These are phyloP conservation scores for Sitophilus oryzae DNA, from an alignment of 1,140 invertebrate species.

Conservation along the genomic window DNA sequence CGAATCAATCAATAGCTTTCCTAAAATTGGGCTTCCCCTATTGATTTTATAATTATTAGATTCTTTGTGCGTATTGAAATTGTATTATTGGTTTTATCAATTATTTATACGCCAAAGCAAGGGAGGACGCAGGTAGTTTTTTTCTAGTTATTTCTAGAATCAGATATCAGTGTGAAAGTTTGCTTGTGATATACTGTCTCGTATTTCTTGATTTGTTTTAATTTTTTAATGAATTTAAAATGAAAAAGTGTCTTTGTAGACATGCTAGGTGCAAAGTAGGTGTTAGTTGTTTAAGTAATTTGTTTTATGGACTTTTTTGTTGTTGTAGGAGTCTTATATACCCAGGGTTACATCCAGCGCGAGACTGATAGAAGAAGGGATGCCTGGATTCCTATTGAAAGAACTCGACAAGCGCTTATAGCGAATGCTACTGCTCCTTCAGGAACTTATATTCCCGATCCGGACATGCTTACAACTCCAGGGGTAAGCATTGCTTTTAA, in stretches of 20 bases:
- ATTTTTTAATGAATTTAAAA: no score
- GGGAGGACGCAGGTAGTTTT: not conserved
- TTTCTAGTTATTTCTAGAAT: no score
- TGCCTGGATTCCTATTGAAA: constrained; percentile 69
- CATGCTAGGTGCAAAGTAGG: not conserved
- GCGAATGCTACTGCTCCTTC: constrained; percentile 56
- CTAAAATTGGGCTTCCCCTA: constrained; percentile 20
- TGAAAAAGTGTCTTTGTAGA: not conserved
- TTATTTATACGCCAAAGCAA: not conserved
- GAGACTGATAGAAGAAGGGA: constrained; percentile 62
- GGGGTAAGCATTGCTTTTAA: constrained; percentile 46
- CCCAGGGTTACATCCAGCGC: constrained; percentile 45
- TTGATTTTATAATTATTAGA: constrained; percentile 35
- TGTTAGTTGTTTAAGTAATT: not conserved
- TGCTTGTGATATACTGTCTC: no score
- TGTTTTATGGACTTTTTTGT: not conserved
- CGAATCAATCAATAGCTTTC: no score
- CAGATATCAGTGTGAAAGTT: no score
- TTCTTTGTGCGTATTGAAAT: not conserved
- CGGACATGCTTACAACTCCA: constrained; percentile 66
- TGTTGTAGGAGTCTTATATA: constrained; percentile 41
- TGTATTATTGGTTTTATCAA: not conserved
- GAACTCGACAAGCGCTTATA: constrained; percentile 58
- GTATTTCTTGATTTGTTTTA: no score
- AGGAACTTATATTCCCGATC: constrained; percentile 61